Evolutionary conservation across 2,888 invertebrate genomes (phyloP).

Genomic region (Plagiodera versicolora): DNA sequence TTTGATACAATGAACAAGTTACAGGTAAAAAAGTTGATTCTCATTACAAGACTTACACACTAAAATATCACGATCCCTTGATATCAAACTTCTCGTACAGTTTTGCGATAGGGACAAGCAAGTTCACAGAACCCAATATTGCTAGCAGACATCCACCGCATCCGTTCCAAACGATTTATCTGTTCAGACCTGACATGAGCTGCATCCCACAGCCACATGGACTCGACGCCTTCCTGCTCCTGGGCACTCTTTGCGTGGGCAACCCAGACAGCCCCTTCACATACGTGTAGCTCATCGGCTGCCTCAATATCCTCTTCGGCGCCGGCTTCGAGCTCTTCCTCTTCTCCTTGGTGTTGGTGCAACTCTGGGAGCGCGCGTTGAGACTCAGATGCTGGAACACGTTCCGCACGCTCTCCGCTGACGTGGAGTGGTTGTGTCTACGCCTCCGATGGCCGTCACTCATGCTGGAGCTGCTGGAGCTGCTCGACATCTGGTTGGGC

Average conservation of each 20-base stretch:
- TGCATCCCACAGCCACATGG: conserved; percentile 49
- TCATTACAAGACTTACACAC: conserved; percentile 19
- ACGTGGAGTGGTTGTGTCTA: conserved; percentile 54
- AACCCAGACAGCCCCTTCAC: conserved; percentile 79
- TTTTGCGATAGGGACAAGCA: no score
- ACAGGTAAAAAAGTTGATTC: conserved; percentile 21
- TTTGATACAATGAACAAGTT: conserved; percentile 26
- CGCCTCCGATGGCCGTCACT: conserved; percentile 56
- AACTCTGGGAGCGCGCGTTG: conserved; percentile 67
- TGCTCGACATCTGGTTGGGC: conserved; percentile 58
- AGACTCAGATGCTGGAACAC: conserved; percentile 70
- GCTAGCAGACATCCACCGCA: conserved; percentile 17
- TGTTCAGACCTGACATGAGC: conserved; percentile 47
- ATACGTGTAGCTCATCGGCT: conserved; percentile 79
- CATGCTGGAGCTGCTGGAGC: conserved; percentile 63
- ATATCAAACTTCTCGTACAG: conserved; percentile 26
- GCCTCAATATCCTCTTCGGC: conserved; percentile 75
- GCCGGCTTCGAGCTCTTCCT: conserved; percentile 62
- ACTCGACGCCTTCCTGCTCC: conserved; percentile 48
- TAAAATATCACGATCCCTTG: conserved; percentile 19
- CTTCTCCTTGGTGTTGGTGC: conserved; percentile 57
- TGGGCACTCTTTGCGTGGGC: conserved; percentile 79
- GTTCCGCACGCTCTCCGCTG: conserved; percentile 67
- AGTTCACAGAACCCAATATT: conserved; percentile 28
- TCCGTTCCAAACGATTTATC: conserved; percentile 39